Evolutionary conservation across 2,888 invertebrate genomes (phyloP).

Genomic region (Crepidodera aurea): DNA sequence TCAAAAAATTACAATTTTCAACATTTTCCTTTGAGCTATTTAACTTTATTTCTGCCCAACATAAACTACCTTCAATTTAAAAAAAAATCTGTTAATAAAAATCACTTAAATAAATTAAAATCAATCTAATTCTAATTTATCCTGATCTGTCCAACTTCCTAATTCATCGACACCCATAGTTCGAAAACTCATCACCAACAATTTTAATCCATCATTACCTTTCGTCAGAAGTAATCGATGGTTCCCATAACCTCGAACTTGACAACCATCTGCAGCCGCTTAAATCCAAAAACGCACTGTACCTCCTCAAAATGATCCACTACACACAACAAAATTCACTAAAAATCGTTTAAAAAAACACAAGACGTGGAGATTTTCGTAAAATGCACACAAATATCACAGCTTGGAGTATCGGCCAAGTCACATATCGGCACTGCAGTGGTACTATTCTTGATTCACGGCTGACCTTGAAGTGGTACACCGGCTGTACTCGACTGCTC

Average conservation of each 20-base stretch:
- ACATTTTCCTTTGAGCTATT: too few relatives aligned
- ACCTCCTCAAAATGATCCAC: constrained; percentile 10
- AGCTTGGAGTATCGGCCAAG: constrained; percentile 27
- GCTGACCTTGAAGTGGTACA: constrained; percentile 39
- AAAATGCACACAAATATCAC: constrained; percentile 36
- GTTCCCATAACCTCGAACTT: constrained; percentile 21
- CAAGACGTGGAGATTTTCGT: constrained; percentile 3
- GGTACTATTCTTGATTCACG: constrained; percentile 37
- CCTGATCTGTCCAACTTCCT: neutral
- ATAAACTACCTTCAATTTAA: too few relatives aligned
- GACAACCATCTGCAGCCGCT: constrained; percentile 18
- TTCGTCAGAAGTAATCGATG: constrained; percentile 21
- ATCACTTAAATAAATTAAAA: neutral
- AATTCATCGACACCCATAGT: constrained; percentile 3
- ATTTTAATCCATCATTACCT: constrained; percentile 17
- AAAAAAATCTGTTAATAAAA: too few relatives aligned
- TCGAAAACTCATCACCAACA: constrained; percentile 11
- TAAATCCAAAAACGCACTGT: constrained; percentile 21
- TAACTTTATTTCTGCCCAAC: too few relatives aligned
- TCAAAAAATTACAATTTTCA: too few relatives aligned
- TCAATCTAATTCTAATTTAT: neutral
- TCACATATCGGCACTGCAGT: constrained; percentile 33
- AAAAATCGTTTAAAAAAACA: constrained; percentile 1
- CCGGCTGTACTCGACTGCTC: constrained; percentile 23
- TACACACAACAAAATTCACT: constrained; percentile 13